Conservation (phyloP, 2,888 invertebrate species). For the Antheraea assamensis region DNA sequence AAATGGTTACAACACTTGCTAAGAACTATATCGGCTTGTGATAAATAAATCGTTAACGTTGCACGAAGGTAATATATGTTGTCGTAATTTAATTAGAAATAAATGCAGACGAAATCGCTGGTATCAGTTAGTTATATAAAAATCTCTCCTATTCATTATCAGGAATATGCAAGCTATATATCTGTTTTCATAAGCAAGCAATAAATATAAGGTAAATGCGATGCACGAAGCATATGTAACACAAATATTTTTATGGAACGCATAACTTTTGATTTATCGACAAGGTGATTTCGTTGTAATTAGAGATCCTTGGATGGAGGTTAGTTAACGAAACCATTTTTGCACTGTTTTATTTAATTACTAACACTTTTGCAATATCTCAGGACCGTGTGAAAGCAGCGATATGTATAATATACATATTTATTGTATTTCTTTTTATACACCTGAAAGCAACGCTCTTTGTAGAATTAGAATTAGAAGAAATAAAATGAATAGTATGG, state of each 20-base stretch:
- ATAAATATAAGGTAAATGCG: slow-evolving; percentile 12
- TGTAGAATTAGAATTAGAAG: no score
- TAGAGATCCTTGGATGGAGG: slow-evolving; percentile 13
- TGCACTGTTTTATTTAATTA: not conserved
- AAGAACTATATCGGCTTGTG: no score
- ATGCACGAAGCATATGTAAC: slow-evolving; percentile 17
- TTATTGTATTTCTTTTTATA: no score
- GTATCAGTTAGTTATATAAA: not conserved
- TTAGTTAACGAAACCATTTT: slow-evolving; percentile 2
- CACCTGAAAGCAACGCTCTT: no score
- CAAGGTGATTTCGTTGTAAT: slow-evolving; percentile 22
- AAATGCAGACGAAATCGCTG: not conserved
- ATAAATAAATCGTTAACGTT: no score
- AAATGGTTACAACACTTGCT: no score
- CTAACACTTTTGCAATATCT: no score
- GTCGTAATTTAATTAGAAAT: no score
- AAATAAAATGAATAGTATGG: no score
- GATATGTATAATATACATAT: no score
- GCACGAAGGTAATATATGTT: no score
- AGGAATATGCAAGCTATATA: not conserved
- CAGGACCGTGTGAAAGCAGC: no score
- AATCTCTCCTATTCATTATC: not conserved
- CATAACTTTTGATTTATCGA: slow-evolving; percentile 21
- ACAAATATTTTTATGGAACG: slow-evolving; percentile 20
- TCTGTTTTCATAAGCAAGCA: slow-evolving; percentile 3